These are phyloP conservation scores for Odocoileus virginianus DNA, from an alignment of 2,113 vertebrate species.

Conservation along the genomic window DNA sequence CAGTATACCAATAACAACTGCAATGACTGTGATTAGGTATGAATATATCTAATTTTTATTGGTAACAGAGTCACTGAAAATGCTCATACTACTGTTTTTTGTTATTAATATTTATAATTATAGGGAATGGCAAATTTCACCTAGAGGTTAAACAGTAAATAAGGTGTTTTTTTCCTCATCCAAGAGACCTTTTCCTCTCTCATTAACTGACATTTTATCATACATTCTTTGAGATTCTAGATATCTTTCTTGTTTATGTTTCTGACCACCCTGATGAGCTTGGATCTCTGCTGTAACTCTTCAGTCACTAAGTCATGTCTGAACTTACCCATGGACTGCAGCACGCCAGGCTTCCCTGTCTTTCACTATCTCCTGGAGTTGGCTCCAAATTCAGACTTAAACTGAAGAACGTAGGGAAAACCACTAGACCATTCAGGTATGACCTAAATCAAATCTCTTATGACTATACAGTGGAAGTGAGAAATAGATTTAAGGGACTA, in stretches of 20 bases:
- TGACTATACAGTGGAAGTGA: no score
- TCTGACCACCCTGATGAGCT: neutral
- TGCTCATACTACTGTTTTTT: neutral
- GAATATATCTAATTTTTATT: neutral
- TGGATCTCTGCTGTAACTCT: neutral
- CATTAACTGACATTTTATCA: neutral
- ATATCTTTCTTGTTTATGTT: neutral
- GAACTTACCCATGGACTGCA: neutral
- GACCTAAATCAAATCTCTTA: no score
- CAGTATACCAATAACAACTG: neutral
- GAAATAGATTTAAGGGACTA: no score
- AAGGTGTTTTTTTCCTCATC: neutral
- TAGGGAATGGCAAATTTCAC: neutral
- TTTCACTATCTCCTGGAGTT: neutral
- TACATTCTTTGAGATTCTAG: neutral
- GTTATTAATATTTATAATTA: neutral
- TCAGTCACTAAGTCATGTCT: neutral
- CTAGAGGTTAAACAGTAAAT: neutral
- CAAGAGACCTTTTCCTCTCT: neutral
- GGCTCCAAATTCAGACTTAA: neutral
- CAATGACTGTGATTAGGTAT: neutral
- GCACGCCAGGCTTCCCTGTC: neutral
- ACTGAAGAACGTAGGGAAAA: no score
- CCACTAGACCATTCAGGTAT: no score
- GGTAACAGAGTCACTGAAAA: neutral